Conservation (phyloP, 2,113 vertebrate species). For the Megaptera novaeangliae region DNA sequence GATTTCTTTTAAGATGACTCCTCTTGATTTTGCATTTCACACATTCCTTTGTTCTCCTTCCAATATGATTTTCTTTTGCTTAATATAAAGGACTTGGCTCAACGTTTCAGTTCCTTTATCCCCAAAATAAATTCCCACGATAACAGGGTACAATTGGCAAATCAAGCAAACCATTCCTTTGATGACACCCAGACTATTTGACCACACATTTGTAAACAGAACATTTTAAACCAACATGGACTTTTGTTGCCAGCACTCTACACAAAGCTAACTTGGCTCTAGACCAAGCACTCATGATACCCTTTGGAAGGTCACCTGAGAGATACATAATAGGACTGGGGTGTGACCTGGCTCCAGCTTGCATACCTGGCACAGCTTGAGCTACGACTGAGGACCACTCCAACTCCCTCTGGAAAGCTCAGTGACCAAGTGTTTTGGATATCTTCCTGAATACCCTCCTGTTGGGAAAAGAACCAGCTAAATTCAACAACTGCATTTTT, state of each 20-base stretch:
- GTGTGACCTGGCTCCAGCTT: not conserved
- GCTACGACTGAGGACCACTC: not conserved
- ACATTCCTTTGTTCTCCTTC: conserved; percentile 43
- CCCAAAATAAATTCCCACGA: not conserved
- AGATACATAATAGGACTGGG: not conserved
- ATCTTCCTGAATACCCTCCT: not conserved
- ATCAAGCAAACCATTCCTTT: not conserved
- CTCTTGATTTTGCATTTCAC: conserved; percentile 4
- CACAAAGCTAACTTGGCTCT: not conserved
- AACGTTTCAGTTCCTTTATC: conserved; percentile 22
- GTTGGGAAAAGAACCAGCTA: not conserved
- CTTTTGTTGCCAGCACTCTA: not conserved
- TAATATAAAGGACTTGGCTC: conserved; percentile 16
- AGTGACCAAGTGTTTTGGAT: not conserved
- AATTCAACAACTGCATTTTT: not conserved
- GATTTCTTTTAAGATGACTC: conserved; percentile 1
- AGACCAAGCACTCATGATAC: not conserved
- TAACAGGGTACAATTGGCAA: not conserved
- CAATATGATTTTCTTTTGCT: conserved; percentile 28
- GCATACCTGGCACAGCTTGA: not conserved
- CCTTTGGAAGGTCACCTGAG: conserved; percentile 16
- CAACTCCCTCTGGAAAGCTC: not conserved
- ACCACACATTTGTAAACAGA: not conserved
- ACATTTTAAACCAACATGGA: not conserved
- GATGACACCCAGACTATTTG: not conserved